Percentiles rank a stretch among this genome's conserved stretches.
Evolutionary conservation across 1,140 invertebrate species (phyloP).

Genomic region (Trachelipus rathkii): DNA sequence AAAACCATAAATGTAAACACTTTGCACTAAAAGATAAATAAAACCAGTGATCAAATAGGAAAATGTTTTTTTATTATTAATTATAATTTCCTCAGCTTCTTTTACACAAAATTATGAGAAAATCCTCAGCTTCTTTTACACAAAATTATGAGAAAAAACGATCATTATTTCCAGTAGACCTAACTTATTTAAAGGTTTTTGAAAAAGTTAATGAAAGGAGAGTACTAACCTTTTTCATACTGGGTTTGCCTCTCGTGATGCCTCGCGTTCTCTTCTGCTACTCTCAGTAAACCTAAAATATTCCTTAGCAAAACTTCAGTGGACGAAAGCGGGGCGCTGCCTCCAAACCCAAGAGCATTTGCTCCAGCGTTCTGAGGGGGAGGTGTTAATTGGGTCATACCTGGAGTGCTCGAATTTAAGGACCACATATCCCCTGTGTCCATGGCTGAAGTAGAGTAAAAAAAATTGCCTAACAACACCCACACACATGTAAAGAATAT

Average conservation of each 20-base stretch:
- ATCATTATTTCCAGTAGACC: no score
- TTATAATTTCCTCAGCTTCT: no score
- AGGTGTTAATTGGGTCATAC: constrained; percentile 40
- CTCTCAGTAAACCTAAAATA: constrained; percentile 89
- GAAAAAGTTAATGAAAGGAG: no score
- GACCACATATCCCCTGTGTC: constrained; percentile 47
- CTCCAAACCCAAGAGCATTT: constrained; percentile 51
- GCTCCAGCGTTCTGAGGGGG: constrained; percentile 46
- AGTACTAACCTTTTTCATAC: constrained; percentile 81
- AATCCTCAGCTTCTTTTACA: no score
- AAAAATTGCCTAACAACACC: background rate
- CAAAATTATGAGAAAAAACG: no score
- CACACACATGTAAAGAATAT: no score
- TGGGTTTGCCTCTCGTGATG: constrained; percentile 92
- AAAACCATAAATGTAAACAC: no score
- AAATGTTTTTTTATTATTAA: no score
- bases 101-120: no score
- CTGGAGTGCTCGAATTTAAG: constrained; percentile 46
- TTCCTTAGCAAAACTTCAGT: constrained; percentile 89
- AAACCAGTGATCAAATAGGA: no score
- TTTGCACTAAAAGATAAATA: no score
- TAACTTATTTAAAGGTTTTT: no score
- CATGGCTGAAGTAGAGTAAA: constrained; percentile 42
- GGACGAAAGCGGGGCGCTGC: constrained; percentile 61
- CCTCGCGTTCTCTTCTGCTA: constrained; percentile 89